Evolutionary conservation across 2,113 vertebrate genomes (phyloP).

Genomic region (Dicentrarchus labrax): DNA sequence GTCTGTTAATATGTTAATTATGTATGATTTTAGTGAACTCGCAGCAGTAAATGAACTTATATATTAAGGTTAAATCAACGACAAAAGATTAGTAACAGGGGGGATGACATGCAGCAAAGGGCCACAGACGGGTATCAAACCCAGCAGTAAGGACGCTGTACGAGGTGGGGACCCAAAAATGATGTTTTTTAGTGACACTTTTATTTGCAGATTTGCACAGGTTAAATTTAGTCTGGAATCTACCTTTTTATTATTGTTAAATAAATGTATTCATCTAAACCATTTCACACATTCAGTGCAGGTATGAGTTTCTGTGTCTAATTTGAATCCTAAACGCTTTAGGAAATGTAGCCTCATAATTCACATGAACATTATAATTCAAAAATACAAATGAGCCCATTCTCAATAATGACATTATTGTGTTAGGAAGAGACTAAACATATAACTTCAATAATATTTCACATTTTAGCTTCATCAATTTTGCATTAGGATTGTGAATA

Average conservation of each 20-base stretch:
- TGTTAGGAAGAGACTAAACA: conserved; percentile 5
- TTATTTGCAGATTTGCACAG: not conserved
- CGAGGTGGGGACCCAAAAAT: too few species aligned
- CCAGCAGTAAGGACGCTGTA: too few species aligned
- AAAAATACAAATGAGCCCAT: conserved; percentile 43
- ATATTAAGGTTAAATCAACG: too few species aligned
- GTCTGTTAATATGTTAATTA: too few species aligned
- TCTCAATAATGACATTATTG: conserved; percentile 5
- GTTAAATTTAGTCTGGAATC: not conserved
- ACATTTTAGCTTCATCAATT: conserved; percentile 21
- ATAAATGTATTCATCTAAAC: not conserved
- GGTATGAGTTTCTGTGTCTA: not conserved
- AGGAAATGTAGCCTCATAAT: conserved; percentile 20
- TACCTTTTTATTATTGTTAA: not conserved
- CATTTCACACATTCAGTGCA: not conserved
- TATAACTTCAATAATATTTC: conserved; percentile 8
- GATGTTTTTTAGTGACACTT: not conserved
- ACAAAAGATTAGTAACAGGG: too few species aligned
- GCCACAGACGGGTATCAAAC: too few species aligned
- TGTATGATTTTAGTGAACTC: too few species aligned
- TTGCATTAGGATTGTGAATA: conserved; percentile 23
- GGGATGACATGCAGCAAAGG: too few species aligned
- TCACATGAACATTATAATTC: conserved; percentile 11
- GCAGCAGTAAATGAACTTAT: too few species aligned
- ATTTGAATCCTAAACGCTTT: conserved; percentile 7